Base-by-base conservation (phyloP, 2,888 invertebrate species). In the Euphydryas editha region DNA sequence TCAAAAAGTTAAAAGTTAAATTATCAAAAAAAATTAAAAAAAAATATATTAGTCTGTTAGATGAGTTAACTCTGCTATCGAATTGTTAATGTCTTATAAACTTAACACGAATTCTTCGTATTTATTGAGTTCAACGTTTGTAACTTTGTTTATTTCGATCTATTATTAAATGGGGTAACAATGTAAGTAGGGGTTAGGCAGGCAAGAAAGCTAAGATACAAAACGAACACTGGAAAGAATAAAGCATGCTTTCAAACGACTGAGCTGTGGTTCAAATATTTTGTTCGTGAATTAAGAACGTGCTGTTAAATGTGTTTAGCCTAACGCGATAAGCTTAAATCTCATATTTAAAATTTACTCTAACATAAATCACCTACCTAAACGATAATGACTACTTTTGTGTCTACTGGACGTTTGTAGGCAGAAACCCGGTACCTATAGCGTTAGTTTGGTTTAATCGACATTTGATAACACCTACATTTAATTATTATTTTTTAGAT, bases 21-120 rank as follows among this genome's bases (percentile, higher is more conserved):
- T n/a, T n/a, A n/a, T n/a, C n/a, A n/a, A n/a, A n/a, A n/a, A n/a
- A n/a, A n/a, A n/a, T n/a, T n/a, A n/a, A n/a, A 69, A 42, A 73
- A 42, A 65, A 62, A 76, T 80, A 56, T 74, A 81, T 90, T 90
- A 91, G 90, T 88, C 73, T 72, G 87, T 91, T 90, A 91, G 88
- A 65, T 60, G 39, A 55, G 46, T 58, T 54, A 44, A 24, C n/a
- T 63, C 56, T 57, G 42, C 24, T 42, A 39, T 39, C 17, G 58
- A 36, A 24, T 46, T 36, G 24, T 57, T 59, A 58, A 54, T 64
- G 18, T 46, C 30, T 17, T n/a, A 55, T 56, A 18, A 11, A 10
- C 20, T 46, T 55, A 30, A 20, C 0, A 11, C 24, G 36, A 42
- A 62, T 8, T 17, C 17, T 30, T 17, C 17, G 58, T 51, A 58